Percentiles rank a stretch among this genome's conserved stretches.
Conservation (phyloP, 2,888 invertebrate species). For the Apantesis nais region DNA sequence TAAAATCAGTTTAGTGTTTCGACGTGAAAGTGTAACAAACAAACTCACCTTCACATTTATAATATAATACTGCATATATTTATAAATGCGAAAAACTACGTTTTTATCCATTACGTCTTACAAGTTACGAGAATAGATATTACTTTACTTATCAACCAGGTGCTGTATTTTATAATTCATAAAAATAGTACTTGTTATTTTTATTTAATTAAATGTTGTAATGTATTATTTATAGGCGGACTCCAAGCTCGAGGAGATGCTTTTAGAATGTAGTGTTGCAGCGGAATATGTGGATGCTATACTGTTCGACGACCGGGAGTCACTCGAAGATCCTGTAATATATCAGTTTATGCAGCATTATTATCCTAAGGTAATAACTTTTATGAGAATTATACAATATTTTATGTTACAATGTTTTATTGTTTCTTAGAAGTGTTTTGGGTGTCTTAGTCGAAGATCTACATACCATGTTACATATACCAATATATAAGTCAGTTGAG, state of each 20-base stretch:
- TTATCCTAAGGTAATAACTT: conserved; percentile 91
- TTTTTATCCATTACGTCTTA: no score
- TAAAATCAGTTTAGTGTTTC: no score
- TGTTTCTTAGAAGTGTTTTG: background rate
- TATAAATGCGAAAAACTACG: no score
- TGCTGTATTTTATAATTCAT: background rate
- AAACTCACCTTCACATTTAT: no score
- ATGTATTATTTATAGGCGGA: conserved; percentile 85
- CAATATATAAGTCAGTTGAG: no score
- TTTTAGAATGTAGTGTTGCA: conserved; percentile 93
- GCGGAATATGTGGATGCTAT: conserved; percentile 97
- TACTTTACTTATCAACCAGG: no score
- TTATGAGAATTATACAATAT: background rate
- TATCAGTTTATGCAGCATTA: conserved; percentile 95
- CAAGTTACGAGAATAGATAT: background rate
- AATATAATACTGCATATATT: no score
- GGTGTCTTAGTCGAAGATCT: background rate
- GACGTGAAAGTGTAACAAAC: no score
- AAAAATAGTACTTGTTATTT: background rate
- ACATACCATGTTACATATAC: no score
- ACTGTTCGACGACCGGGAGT: conserved; percentile 93
- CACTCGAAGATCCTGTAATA: conserved; percentile 93
- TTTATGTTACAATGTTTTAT: background rate
- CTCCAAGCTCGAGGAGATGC: conserved; percentile 91
- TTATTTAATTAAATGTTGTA: background rate